phyloP scores from a whole-genome alignment of 2,113 vertebrate species.

The Labrus mixtus region DNA sequence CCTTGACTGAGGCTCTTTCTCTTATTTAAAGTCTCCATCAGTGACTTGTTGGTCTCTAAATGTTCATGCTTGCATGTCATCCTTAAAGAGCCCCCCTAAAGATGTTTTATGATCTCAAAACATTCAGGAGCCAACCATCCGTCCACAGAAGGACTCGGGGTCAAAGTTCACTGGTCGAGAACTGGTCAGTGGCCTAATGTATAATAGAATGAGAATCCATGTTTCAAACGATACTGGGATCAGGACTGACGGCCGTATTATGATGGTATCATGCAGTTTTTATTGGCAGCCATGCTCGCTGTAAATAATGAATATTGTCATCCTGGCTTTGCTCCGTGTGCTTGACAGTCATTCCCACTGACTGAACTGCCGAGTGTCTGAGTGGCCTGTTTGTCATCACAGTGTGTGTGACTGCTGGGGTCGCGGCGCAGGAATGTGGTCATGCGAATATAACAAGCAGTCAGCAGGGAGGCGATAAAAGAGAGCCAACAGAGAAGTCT shows the following conservation, averaged over 20 bases:
- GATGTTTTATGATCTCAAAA: conserved; percentile 66
- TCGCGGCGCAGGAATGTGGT: conserved; percentile 67
- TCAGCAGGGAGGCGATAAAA: conserved; percentile 58
- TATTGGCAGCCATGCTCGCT: conserved; percentile 33
- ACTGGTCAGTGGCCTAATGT: not conserved
- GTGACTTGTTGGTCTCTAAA: conserved; percentile 22
- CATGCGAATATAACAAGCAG: conserved; percentile 54
- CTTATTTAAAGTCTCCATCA: not conserved
- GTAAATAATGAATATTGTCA: conserved; percentile 55
- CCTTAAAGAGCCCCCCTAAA: conserved; percentile 24
- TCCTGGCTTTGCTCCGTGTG: conserved; percentile 35
- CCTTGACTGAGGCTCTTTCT: not conserved
- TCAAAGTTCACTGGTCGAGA: conserved; percentile 16
- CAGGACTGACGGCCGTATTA: not conserved
- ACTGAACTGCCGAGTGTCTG: conserved; percentile 55
- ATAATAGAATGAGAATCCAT: not conserved
- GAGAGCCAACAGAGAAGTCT: conserved; percentile 30
- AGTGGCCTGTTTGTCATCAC: conserved; percentile 74
- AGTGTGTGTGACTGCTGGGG: conserved; percentile 62
- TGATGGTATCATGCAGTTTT: conserved; percentile 33
- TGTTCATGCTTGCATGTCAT: conserved; percentile 25
- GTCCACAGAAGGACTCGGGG: conserved; percentile 10
- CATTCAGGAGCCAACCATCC: conserved; percentile 42
- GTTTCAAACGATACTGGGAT: conserved; percentile 18
- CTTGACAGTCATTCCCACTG: conserved; percentile 56